These are phyloP conservation scores for Didymodactylos carnosus DNA, from an alignment of 2,888 invertebrate genomes.

Conservation along the genomic window DNA sequence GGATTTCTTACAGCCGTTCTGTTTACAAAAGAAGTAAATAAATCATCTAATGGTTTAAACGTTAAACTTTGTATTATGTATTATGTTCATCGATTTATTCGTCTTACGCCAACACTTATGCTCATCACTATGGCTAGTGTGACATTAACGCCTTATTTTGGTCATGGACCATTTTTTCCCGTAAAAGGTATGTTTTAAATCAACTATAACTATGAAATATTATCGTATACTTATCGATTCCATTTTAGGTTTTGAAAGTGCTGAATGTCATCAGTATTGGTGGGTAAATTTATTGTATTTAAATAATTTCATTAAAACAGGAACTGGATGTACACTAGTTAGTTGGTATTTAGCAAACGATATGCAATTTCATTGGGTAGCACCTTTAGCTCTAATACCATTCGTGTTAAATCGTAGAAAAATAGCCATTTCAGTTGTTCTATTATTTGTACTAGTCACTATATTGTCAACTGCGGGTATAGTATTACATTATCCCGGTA, in stretches of 20 bases:
- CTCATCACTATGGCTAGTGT: not conserved
- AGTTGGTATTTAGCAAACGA: slow-evolving; percentile 18
- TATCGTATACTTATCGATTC: too few relatives aligned
- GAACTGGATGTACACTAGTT: slow-evolving; percentile 15
- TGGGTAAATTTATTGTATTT: slow-evolving; percentile 17
- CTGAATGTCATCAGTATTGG: slow-evolving; percentile 15
- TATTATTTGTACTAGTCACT: not conserved
- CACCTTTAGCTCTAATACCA: slow-evolving; percentile 18
- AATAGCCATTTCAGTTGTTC: not conserved
- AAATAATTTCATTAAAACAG: slow-evolving; percentile 15
- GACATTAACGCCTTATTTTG: not conserved
- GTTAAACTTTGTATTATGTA: not conserved
- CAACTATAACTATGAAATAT: too few relatives aligned
- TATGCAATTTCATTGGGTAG: slow-evolving; percentile 17
- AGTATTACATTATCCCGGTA: not conserved
- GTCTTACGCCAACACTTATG: not conserved
- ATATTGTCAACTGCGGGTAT: not conserved
- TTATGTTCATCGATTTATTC: not conserved
- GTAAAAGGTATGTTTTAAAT: too few relatives aligned
- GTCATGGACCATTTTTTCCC: not conserved
- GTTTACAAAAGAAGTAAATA: not conserved
- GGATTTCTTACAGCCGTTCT: slow-evolving; percentile 1
- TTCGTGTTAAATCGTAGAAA: slow-evolving; percentile 1
- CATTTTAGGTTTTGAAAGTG: slow-evolving; percentile 1
- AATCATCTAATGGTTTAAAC: too few relatives aligned